Evolutionary conservation across 2,113 vertebrate species (phyloP), one percentile per base, ranked within the genome.

Genomic region (Odocoileus hemionus): DNA sequence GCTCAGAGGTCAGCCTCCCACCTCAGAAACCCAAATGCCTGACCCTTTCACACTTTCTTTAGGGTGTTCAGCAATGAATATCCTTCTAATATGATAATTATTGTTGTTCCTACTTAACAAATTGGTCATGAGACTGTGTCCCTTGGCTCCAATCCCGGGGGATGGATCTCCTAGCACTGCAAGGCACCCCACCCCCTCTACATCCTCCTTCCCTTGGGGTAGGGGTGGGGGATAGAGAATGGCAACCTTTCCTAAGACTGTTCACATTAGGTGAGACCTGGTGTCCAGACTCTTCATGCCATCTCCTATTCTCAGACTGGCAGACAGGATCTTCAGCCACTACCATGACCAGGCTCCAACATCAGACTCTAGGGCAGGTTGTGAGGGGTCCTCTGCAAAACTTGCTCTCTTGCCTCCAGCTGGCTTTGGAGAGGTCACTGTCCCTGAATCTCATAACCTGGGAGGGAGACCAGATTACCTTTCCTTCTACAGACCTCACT

Each of bases 41-140:
- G 47, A 92, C 58, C 67, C 60, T 84, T 47, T 79, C 57, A 43
- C 33, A 91, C 93, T 89, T 98, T 78, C 60, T 96, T n/a, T 89
- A 86, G 45, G 39, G 17, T 86, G 50, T 95, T 92, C 45, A 91
- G 91, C 88, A 95, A 91, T 15, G 36, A 94, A 94, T 67, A 95
- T 43, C 52, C 61, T 94, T 88, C 93, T 95, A 97, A 97, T 95
- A 94, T 97, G 86, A 86, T 96, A 91, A 96, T 96, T 94, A 93
- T 47, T 97, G 89, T 97, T 96, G 39, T 96, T 96, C 70, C 79
- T 57, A 89, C 84, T 95, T 96, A 97, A 95, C 45, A 89, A 94
- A 93, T 33, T 93, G 95, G 96, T 94, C 94, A 60, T 60, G 57
- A 95, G 96, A 96, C 90, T 96, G 87, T 78, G 86, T 98, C 86